Conservation (phyloP, 2,113 vertebrate genomes). For the Phoxinus phoxinus region DNA sequence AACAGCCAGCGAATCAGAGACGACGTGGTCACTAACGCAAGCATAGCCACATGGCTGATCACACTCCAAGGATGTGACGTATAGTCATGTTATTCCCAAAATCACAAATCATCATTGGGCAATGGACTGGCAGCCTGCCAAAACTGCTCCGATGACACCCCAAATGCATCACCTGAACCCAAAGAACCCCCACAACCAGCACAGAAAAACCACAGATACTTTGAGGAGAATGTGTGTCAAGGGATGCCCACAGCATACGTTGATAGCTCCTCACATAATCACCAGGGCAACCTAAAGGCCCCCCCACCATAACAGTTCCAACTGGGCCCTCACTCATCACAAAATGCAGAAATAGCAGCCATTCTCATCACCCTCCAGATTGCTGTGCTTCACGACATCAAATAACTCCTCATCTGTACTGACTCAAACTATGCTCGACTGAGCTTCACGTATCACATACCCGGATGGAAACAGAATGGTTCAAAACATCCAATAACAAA, state of each 20-base stretch:
- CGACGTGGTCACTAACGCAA: neutral
- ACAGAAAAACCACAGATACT: too few relatives aligned
- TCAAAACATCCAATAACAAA: too few relatives aligned
- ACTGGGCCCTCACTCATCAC: too few relatives aligned
- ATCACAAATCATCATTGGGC: neutral
- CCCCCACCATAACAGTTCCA: neutral
- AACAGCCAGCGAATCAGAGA: neutral
- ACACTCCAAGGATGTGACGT: neutral
- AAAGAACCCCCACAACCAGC: neutral
- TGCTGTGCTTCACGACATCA: too few relatives aligned
- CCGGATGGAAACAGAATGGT: too few relatives aligned
- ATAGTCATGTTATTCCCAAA: neutral
- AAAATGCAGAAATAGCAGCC: too few relatives aligned
- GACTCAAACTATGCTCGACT: too few relatives aligned
- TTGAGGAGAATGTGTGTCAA: too few relatives aligned
- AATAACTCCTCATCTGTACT: too few relatives aligned
- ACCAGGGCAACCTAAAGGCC: neutral
- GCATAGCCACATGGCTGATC: constrained; percentile 19
- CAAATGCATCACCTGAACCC: neutral
- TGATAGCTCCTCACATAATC: neutral
- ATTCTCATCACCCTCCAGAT: too few relatives aligned
- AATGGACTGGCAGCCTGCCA: neutral
- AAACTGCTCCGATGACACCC: neutral
- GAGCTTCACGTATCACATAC: too few relatives aligned
- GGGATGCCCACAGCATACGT: neutral